phyloP scores from a whole-genome alignment of 2,888 invertebrate genomes.

The Ochropleura leucogaster region DNA sequence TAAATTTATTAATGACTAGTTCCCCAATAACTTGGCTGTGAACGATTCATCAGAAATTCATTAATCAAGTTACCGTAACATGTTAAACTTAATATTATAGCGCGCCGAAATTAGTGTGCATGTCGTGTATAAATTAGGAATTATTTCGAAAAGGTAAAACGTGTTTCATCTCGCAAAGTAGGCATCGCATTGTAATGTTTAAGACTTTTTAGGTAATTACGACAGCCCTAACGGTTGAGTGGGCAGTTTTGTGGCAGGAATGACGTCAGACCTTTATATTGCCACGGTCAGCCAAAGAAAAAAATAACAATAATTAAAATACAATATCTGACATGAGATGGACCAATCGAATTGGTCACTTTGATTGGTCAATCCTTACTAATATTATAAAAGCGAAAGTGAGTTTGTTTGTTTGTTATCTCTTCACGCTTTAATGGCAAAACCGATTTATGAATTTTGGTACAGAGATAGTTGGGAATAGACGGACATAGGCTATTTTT shows the following conservation, averaged over 20 bases:
- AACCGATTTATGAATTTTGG: no score
- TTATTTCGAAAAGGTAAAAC: conserved; percentile 42
- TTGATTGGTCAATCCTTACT: no score
- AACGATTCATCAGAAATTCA: conserved; percentile 47
- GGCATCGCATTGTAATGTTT: conserved; percentile 48
- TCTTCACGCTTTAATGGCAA: no score
- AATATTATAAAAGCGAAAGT: no score
- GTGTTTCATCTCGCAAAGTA: conserved; percentile 44
- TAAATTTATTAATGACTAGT: conserved; percentile 23
- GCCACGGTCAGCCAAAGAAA: neutral
- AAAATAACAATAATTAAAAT: neutral
- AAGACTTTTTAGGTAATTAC: conserved; percentile 60
- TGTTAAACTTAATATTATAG: conserved; percentile 47
- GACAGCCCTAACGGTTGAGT: conserved; percentile 67
- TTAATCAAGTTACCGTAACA: conserved; percentile 39
- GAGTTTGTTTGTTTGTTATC: no score
- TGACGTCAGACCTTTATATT: conserved; percentile 61
- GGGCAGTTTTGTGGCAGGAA: conserved; percentile 69
- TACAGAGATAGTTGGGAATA: no score
- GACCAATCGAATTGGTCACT: no score
- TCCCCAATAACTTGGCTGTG: conserved; percentile 32
- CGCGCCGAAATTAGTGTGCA: conserved; percentile 31
- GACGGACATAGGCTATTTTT: no score
- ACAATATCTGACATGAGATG: no score
- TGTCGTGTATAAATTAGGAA: conserved; percentile 51